These are phyloP conservation scores for Ornithorhynchus anatinus DNA, from an alignment of 2,113 vertebrate species.

Conservation along the genomic window DNA sequence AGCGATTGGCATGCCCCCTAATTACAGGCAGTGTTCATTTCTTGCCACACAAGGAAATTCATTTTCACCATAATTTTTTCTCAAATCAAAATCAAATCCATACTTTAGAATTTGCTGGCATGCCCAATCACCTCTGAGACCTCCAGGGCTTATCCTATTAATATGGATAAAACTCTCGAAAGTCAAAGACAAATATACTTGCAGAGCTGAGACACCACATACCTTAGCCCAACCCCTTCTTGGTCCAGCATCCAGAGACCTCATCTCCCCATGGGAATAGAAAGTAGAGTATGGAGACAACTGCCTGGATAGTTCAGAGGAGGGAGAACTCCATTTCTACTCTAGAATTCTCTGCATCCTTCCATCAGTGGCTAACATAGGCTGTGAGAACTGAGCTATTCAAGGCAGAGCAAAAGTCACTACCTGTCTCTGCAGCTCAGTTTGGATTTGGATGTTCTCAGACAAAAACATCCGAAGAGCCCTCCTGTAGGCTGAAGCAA, in stretches of 20 bases:
- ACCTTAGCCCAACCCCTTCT: too few relatives aligned
- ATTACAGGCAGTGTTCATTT: neutral
- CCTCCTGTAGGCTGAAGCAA: conserved; percentile 5
- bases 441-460: neutral
- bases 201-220: too few relatives aligned
- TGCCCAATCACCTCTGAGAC: too few relatives aligned
- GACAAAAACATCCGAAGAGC: conserved; percentile 1
- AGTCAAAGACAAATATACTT: too few relatives aligned
- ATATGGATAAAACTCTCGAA: too few relatives aligned
- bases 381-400: neutral
- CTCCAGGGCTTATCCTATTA: too few relatives aligned
- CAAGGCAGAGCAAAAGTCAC: neutral
- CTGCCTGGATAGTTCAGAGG: neutral
- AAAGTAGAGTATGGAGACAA: rapidly evolving
- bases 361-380: neutral
- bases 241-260: too few relatives aligned
- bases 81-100: too few relatives aligned
- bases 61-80: neutral
- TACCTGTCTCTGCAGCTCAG: neutral
- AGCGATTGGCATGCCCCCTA: neutral
- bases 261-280: rapidly evolving
- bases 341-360: too few relatives aligned
- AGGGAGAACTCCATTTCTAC: too few relatives aligned
- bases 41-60: neutral
- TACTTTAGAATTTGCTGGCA: too few relatives aligned